phyloP scores from a whole-genome alignment of 2,888 invertebrate species.

The Dinocampus coccinellae region DNA sequence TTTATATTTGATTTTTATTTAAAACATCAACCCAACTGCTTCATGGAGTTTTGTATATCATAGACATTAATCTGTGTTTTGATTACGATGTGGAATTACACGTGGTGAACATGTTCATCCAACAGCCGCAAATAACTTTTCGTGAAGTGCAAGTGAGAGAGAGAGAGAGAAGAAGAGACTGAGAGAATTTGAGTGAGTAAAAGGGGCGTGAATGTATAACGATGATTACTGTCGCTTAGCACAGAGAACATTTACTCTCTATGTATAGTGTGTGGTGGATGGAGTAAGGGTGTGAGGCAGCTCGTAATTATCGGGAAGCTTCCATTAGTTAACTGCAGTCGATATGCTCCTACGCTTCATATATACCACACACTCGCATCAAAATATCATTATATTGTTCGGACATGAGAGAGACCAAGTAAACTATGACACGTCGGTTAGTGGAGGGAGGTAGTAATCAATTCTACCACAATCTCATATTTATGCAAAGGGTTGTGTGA shows the following conservation, averaged over 20 bases:
- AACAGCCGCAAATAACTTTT: conserved; percentile 39
- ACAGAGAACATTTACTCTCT: conserved; percentile 63
- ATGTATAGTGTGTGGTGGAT: conserved; percentile 21
- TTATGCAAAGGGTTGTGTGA: conserved; percentile 59
- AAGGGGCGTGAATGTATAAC: conserved; percentile 49
- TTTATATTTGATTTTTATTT: not conserved
- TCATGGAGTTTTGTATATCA: not conserved
- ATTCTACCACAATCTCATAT: conserved; percentile 59
- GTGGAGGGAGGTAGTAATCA: conserved; percentile 67
- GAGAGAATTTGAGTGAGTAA: conserved; percentile 22
- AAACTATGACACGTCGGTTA: not conserved
- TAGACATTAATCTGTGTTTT: conserved; percentile 22
- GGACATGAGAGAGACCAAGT: conserved; percentile 33
- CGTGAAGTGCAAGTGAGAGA: not conserved
- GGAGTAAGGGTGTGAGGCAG: conserved; percentile 46
- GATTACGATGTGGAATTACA: conserved; percentile 17
- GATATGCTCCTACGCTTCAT: conserved; percentile 57
- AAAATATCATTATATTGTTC: conserved; percentile 67
- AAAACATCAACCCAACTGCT: not conserved
- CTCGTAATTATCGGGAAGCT: conserved; percentile 68
- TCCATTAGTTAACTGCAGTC: conserved; percentile 69
- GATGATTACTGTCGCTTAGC: conserved; percentile 64
- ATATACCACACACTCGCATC: conserved; percentile 57
- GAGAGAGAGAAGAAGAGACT: conserved; percentile 18
- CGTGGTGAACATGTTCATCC: conserved; percentile 30